Evolutionary conservation across 1,140 invertebrate species (phyloP), one percentile per base, ranked within the genome.

Genomic region (Spodoptera litura): DNA sequence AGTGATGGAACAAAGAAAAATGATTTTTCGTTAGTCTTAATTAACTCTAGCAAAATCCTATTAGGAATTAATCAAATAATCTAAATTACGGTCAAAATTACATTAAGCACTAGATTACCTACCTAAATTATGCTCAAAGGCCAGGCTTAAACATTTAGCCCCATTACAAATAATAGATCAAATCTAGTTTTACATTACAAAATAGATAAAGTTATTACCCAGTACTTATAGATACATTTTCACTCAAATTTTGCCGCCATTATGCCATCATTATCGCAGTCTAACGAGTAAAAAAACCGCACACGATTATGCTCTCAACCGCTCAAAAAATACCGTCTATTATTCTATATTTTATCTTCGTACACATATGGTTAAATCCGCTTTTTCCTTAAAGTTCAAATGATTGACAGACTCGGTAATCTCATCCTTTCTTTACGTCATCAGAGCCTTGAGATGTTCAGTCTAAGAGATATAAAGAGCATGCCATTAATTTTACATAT

Each of bases 371-470:
- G 31, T 31, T 44, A 6, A 38, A 62, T 8, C 31, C 8, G 59
- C 38, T 62, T 62, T 61, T 38, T 15, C 58, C 58, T 15, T 35
- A 15, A 25, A 38, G 62, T 66, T 49, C 20, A 12, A 12, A 49
- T 66, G 62, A 66, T 66, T 44, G 62, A 66, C 62, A 66, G 15
- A 15, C 38, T 49, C 20, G n/a, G 61, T 49, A 38, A 20, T 11
- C 35, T 44, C 62, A 62, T 66, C 38, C 62, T 51, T 66, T 66
- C 62, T 20, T 66, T 9, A 51, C 62, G 62, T 66, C 38, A 66
- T 66, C 20, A 66, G 38, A 44, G 38, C n/a, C 9, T 49, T 13
- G 10, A 66, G 62, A 38, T 38, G 31, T 56, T 44, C 8, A 44
- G 38, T 44, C 6, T 44, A 8, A 10, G 9, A 44, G 38, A 44